Evolutionary conservation across 1,140 invertebrate species (phyloP), one percentile per base, ranked within the genome.

Genomic region (Phymorhynchus buccinoides): DNA sequence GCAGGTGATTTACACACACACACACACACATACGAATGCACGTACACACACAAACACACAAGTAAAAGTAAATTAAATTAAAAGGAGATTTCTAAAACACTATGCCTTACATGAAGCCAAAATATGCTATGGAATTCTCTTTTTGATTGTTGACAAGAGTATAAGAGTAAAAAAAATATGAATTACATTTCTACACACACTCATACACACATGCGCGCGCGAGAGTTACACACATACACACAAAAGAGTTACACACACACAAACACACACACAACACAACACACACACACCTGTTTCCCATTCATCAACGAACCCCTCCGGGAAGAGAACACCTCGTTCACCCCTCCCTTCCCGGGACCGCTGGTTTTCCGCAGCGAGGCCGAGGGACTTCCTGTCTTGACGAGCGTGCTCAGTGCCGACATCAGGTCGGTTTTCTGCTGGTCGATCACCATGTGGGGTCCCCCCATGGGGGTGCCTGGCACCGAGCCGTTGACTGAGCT

Each of bases 341-440:
- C 71, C 12, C 68, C 80, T 3, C 80, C 79, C 12, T 71, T 68
- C 6, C 44, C 37, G 42, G 84, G 84, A 35, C 84, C 84, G 14
- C 71, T 78, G 18, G 81, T 82, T 37, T 83, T 86, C 18, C 75
- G 37, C n/a, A 83, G 79, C 30, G 30, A 71, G 35, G 84, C 66
- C 86, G 93, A 91, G 95, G 97, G 96, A 91, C 97, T 96, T 2
- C 98, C 96, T 90, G 97, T 98, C 88, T 96, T 97, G 62, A 87
- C 84, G 48, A 96, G 96, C 0, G 56, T 30, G 22, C 6, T 75
- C 16, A 85, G 44, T 3, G 56, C 84, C 22, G 62, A 41, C 71
- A 84, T 78, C 42, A 84, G 78, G 48, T 78, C 84, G 22, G 81
- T 71, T 71, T 85, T 83, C 27, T 73, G 52, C n/a, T 82, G 62